Base-by-base conservation (phyloP, 2,797 vertebrate species). In the Picus viridis region DNA sequence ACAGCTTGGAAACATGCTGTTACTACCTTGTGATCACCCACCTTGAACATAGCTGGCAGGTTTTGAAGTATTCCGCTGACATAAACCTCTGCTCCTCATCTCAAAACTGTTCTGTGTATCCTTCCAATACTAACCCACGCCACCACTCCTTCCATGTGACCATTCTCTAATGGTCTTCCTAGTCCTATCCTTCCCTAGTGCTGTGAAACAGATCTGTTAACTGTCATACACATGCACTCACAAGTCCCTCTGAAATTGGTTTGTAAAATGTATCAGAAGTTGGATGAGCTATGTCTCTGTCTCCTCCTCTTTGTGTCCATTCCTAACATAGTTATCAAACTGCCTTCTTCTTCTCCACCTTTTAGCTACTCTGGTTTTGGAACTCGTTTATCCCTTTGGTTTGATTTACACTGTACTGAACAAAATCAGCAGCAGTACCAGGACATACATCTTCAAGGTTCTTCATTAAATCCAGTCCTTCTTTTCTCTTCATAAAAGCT, bases 311-410 rank as follows among this genome's bases (percentile, higher is more conserved):
- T 29, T 32, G 4, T 22, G 43, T 12, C 67, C 36, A 69, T 20
- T 47, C 0, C 0, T 13, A 68, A 51, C 6, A 15, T 18, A 43
- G 12, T 58, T 15, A 69, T 3, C 29, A 51, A 68, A 43, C 36
- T 4, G 6, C 8, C 23, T 72, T 30, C 3, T 57, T 87, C 62
- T 72, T 83, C 43, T 56, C 14, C 12, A 75, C 14, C 17, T 29
- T 75, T 56, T 56, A 41, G 14, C 63, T 34, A 9, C 41, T 83
- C 79, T 4, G 1, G 15, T 56, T 91, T 81, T 76, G 57, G 17
- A 91, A 64, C 9, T 65, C 19, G 54, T 0, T 54, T 36, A 41
- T 74, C 15, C 56, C 22, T 29, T 23, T 29, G 19, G 7, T 74
- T 69, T 87, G 68, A 79, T 45, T 29, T 59, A 32, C 45, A 65